Evolutionary conservation across 2,888 invertebrate species (phyloP).

Genomic region (Clusia tigrina): DNA sequence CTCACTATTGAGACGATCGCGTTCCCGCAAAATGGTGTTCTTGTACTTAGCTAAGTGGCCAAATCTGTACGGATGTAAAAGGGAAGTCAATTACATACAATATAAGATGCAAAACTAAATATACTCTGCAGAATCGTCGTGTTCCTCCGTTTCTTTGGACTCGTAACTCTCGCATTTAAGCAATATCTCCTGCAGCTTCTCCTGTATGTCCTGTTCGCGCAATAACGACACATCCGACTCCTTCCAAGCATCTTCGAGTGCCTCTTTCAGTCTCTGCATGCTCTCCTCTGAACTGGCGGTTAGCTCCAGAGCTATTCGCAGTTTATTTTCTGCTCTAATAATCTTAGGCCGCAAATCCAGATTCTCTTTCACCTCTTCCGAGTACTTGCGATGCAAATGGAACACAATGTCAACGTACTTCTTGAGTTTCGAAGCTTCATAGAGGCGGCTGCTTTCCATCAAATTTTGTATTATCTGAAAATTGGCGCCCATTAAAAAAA

Average conservation of each 20-base stretch:
- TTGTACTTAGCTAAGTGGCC: conserved; percentile 54
- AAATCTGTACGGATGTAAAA: conserved; percentile 41
- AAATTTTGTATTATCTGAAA: conserved; percentile 44
- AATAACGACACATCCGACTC: conserved; percentile 52
- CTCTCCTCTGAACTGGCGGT: conserved; percentile 49
- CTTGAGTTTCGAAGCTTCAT: conserved; percentile 50
- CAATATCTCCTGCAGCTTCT: conserved; percentile 50
- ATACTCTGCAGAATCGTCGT: conserved; percentile 53
- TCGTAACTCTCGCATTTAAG: conserved; percentile 49
- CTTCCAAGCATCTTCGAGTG: conserved; percentile 50
- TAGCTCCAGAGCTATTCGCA: conserved; percentile 50
- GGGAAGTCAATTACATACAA: too few relatives aligned
- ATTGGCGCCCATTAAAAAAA: not conserved
- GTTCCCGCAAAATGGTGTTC: conserved; percentile 56
- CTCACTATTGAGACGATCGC: conserved; percentile 58
- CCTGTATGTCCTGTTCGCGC: conserved; percentile 55
- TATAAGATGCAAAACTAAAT: not conserved
- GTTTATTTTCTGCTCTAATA: conserved; percentile 46
- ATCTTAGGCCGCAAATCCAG: conserved; percentile 40
- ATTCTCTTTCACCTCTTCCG: conserved; percentile 39
- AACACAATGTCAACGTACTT: conserved; percentile 48
- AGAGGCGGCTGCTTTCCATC: conserved; percentile 39
- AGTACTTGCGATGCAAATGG: conserved; percentile 48
- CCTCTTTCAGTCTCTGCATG: conserved; percentile 45
- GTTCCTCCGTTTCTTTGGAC: conserved; percentile 39